Evolutionary conservation across 2,888 invertebrate species (phyloP).

Genomic region (Zygaena filipendulae): DNA sequence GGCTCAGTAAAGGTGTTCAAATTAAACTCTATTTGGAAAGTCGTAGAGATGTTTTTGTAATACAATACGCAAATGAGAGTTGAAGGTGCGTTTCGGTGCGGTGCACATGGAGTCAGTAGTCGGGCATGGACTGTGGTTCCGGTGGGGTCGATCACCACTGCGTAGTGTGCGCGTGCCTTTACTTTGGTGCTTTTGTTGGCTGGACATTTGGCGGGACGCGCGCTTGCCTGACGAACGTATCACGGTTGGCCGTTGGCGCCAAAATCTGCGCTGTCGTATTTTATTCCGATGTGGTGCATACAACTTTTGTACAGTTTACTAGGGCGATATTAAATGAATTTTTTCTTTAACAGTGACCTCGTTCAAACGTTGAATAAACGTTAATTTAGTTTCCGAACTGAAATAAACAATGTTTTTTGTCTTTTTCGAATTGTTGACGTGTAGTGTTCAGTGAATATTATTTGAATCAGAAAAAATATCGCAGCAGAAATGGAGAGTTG

Average conservation of each 20-base stretch:
- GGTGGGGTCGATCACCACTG: conserved; percentile 65
- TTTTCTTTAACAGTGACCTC: no score
- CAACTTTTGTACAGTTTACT: conserved; percentile 8
- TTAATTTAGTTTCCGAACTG: no score
- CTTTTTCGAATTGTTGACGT: no score
- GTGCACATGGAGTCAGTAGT: conserved; percentile 60
- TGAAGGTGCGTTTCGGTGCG: conserved; percentile 60
- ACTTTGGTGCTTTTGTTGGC: conserved; percentile 31
- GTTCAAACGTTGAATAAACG: no score
- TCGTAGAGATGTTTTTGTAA: no score
- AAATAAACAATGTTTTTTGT: conserved; percentile 19
- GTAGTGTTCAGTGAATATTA: no score
- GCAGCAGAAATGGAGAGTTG: no score
- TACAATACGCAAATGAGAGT: no score
- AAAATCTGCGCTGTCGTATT: conserved; percentile 26
- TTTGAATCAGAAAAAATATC: no score
- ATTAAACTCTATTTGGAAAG: no score
- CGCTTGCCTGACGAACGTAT: conserved; percentile 29
- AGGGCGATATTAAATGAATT: conserved; percentile 9
- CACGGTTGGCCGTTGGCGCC: conserved; percentile 39
- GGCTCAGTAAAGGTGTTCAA: no score
- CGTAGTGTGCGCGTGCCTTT: conserved; percentile 42
- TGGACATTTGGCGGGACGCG: conserved; percentile 28
- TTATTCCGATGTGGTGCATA: conserved; percentile 11
- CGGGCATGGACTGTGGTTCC: conserved; percentile 66